Percentiles rank a stretch among this genome's conserved stretches.
These are phyloP conservation scores for Sphenodon punctatus DNA, from an alignment of 2,797 vertebrate species.

Conservation along the genomic window DNA sequence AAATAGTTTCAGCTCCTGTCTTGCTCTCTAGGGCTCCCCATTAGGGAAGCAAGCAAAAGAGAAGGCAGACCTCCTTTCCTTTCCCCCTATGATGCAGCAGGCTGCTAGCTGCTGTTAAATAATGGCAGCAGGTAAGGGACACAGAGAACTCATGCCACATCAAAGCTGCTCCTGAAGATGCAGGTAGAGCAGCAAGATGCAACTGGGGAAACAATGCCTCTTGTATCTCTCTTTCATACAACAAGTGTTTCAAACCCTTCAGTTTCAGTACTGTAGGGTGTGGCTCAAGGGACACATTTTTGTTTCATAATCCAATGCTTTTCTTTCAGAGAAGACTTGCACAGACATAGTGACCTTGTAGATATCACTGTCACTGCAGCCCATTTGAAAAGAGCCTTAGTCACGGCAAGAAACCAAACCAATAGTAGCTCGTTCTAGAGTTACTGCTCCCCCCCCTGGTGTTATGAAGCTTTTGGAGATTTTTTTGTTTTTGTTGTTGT, in stretches of 20 bases:
- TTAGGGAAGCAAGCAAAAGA: neutral
- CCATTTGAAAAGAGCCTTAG: too few species aligned
- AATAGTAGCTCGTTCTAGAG: neutral
- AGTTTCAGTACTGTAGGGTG: neutral
- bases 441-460: rapidly evolving
- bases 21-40: neutral
- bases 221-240: neutral
- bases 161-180: neutral
- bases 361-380: neutral
- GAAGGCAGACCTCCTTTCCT: neutral
- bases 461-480: neutral
- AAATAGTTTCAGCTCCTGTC: neutral
- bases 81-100: neutral
- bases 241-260: neutral
- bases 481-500: neutral
- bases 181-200: neutral
- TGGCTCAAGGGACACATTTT: neutral
- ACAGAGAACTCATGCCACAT: too few species aligned
- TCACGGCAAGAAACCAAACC: neutral
- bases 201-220: neutral
- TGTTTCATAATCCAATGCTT: neutral
- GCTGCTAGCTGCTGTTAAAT: neutral
- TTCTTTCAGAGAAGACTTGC: neutral
- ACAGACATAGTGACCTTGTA: neutral
- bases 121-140: neutral